A percentile compares a stretch with the other conserved stretches of the same genome.
Evolutionary conservation across 2,113 vertebrate genomes (phyloP).

Genomic region (Bambusicola thoracicus): DNA sequence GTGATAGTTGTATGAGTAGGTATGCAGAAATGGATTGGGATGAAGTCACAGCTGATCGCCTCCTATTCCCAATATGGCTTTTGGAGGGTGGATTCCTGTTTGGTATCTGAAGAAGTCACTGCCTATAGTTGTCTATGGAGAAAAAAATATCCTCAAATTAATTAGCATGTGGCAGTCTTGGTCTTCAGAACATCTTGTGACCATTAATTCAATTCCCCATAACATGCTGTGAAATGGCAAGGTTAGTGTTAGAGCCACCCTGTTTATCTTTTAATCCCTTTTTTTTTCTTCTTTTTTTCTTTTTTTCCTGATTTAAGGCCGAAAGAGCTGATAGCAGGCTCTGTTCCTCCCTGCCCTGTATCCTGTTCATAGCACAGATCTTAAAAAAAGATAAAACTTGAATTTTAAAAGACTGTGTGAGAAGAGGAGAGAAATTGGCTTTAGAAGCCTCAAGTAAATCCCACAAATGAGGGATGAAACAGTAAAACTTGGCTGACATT

Average conservation of each 20-base stretch:
- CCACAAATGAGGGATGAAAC: background rate
- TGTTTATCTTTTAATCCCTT: background rate
- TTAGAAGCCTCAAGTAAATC: background rate
- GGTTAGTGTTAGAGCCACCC: background rate
- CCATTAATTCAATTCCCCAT: background rate
- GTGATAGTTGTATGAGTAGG: background rate
- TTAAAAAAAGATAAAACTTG: background rate
- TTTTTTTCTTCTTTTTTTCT: background rate
- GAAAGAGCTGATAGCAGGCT: background rate
- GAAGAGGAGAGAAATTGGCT: background rate
- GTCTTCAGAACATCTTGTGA: background rate
- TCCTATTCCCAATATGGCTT: background rate
- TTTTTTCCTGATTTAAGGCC: background rate
- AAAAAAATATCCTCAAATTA: background rate
- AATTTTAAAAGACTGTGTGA: background rate
- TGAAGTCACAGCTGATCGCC: background rate
- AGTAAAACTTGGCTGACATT: background rate
- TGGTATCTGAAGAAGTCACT: background rate
- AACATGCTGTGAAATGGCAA: background rate
- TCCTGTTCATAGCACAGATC: background rate
- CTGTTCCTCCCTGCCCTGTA: background rate
- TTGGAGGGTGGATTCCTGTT: background rate
- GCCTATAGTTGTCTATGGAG: background rate
- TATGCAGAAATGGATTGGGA: background rate
- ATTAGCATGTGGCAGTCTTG: background rate